Base-by-base conservation (phyloP, 2,113 vertebrate species). In the Jacana jacana region DNA sequence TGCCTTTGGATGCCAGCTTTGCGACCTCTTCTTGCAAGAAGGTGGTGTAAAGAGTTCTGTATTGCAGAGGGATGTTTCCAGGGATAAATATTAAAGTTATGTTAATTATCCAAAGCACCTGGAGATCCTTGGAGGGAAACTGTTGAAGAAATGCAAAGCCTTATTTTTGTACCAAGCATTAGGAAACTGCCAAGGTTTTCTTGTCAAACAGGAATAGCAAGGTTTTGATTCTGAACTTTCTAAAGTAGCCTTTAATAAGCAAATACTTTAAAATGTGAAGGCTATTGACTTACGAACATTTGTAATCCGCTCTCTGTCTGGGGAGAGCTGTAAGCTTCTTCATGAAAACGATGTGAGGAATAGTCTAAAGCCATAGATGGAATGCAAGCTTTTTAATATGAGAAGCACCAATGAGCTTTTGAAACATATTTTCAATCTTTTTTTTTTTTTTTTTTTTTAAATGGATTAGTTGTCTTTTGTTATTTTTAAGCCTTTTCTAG, bases 401-500 rank as follows among this genome's bases (percentile, higher is more conserved):
- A 81, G 76, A 78, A 91, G n/a, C 44, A 89, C 91, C 95, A 89
- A 95, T 31, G 78, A 92, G 91, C 60, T 87, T 95, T 88, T 69
- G 66, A 93, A 92, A 91, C 61, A 91, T 60, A 80, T 95, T 86
- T 94, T 84, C 55, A 75, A 81, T 85, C 3, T 86, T 44, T 76
- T 46, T 46, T 20, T 46, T 46, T 57, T 77, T 48, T 35, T 51
- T 58, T 81, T 51, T 61, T 48, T 30, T 24, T 63, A 76, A 93
- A 95, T 76, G 95, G 89, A 96, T 97, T 97, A 93, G 58, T 91
- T 73, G 77, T 61, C 95, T 91, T 96, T 96, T 96, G 91, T 96
- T 90, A 86, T 89, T 92, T 93, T 80, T 73, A 95, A 96, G 87
- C 88, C 84, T 92, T 97, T 96, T 92, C 91, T 95, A 55, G 76